Conservation (phyloP, 2,888 invertebrate species). For the Endomychus coccineus region DNA sequence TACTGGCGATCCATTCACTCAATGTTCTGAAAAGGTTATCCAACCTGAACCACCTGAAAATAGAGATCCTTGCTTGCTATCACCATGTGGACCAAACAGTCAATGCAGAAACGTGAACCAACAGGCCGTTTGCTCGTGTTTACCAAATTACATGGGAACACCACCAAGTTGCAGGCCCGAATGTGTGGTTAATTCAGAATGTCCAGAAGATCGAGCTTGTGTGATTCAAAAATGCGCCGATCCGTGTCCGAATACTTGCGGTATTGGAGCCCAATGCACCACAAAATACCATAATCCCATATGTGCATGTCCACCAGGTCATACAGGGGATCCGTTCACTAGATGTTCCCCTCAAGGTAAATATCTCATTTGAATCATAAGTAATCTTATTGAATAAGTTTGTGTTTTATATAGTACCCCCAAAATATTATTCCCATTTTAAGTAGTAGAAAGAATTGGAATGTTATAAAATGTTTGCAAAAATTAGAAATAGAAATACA, state of each 20-base stretch:
- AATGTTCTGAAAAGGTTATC: constrained; percentile 54
- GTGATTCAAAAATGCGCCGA: constrained; percentile 79
- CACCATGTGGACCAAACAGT: constrained; percentile 83
- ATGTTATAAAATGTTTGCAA: too few species aligned
- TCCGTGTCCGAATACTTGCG: constrained; percentile 83
- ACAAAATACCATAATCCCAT: constrained; percentile 81
- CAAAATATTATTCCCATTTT: too few species aligned
- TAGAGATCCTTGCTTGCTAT: constrained; percentile 69
- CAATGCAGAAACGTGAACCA: constrained; percentile 72
- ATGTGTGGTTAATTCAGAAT: constrained; percentile 82
- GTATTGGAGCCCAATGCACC: constrained; percentile 74
- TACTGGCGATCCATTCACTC: constrained; percentile 77
- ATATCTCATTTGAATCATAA: too few species aligned
- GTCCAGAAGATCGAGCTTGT: constrained; percentile 73
- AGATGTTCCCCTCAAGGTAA: constrained; percentile 65
- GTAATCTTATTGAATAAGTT: too few species aligned
- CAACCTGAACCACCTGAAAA: constrained; percentile 43
- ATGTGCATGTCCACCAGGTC: constrained; percentile 77
- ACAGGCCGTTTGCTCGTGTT: constrained; percentile 80
- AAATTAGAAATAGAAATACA: too few species aligned
- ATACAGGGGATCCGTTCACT: constrained; percentile 79
- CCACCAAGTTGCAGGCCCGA: constrained; percentile 79
- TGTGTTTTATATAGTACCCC: too few species aligned
- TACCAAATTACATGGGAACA: constrained; percentile 68
- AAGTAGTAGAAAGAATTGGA: too few species aligned